Base-by-base conservation (phyloP, 64 coral and sea anemone genomes). In the Montipora sp. region DNA sequence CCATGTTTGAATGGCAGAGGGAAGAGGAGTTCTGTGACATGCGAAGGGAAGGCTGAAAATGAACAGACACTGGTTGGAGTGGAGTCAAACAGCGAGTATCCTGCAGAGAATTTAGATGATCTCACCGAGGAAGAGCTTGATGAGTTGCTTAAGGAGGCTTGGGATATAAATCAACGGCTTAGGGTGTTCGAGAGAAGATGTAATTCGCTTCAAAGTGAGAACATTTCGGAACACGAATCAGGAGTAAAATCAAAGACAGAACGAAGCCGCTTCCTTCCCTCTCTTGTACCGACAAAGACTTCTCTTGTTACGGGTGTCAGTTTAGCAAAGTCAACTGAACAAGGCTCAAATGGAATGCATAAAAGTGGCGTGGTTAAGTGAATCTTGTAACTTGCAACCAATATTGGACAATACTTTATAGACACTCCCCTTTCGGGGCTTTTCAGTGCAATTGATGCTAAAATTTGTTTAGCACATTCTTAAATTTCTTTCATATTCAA, bases 101-200 rank as follows among this genome's bases (percentile, higher is more conserved):
- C 80, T 1, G 67, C 65, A 15, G 91, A 88, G 43, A 88, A 88
- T 58, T 79, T 93, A n/a, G 91, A 93, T 47, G 66, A 14, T 77
- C 53, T 93, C 3, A 87, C 78, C 12, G 91, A 93, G 51, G 91
- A 88, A 73, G 83, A 93, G 24, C 48, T 93, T 5, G 91, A 93
- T 78, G 83, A 87, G 21, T 63, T 93, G 13, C 83, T 93, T 70
- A 59, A 77, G 19, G 77, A 93, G 7, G 91, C 91, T 51, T 49
- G 27, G 55, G 91, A 87, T 65, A 88, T 93, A 43, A 93, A 93
- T 75, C 47, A 88, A 80, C 87, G 69, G 57, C 44, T 93, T 16
- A 87, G 59, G 19, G 16, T 58, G 22, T 49, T 85, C 2, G 82
- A 72, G 65, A 85, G 65, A 85, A 71, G 68, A 7, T 45, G 68